Base-by-base conservation (phyloP, 2,888 invertebrate species). In the Perithous albicinctus region DNA sequence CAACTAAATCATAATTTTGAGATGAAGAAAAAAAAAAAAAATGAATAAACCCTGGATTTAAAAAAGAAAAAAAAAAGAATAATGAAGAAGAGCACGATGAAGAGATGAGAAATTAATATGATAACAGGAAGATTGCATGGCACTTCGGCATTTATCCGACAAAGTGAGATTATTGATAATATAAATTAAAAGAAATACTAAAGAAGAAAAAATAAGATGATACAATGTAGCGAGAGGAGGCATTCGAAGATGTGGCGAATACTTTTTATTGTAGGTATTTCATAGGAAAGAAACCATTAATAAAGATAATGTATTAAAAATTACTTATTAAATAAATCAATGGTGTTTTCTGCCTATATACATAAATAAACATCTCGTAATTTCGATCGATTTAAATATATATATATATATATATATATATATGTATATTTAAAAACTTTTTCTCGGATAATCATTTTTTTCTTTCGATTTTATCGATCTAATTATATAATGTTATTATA, bases 111-210 rank as follows among this genome's bases (percentile, higher is more conserved):
- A 77, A 84, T 86, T 84, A 83, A 78, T 75, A 80, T 76, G 82
- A 85, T 92, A 92, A 92, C 70, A 79, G 72, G 74, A 81, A 82
- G 76, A 82, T 82, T 83, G 76, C 82, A 78, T 80, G 84, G 83
- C 80, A 93, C 91, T 90, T 87, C 90, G 89, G 91, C 90, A 92
- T 92, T 92, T 92, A 91, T 93, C 93, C 93, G 92, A 92, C 90
- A 92, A 93, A 94, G 94, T 94, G 94, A 94, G 94, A 94, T 94
- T 93, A 93, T 93, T 93, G 91, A 93, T 93, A 93, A 93, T 93
- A 89, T 86, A 87, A 85, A 86, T 87, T 87, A 84, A 90, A 90
- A 91, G 91, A 91, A 91, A 92, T 91, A 90, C 88, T 90, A 84
- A 85, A 85, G n/a, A n/a, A n/a, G n/a, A n/a, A n/a, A n/a, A n/a